Evolutionary conservation across 2,113 vertebrate genomes (phyloP).

Genomic region (Nycticorax nycticorax): DNA sequence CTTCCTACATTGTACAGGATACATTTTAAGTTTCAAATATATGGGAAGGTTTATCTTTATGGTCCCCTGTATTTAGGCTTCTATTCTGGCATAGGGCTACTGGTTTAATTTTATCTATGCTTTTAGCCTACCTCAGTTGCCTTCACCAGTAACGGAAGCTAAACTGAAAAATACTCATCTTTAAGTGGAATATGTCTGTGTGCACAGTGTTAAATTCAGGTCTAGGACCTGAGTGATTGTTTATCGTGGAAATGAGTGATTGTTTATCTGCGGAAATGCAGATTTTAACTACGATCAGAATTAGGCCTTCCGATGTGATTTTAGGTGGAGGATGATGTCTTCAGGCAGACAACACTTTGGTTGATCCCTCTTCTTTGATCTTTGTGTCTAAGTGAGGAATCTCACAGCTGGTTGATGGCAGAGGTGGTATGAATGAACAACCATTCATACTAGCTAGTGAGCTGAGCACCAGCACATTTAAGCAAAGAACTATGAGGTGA

Average conservation of each 20-base stretch:
- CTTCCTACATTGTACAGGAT: background rate
- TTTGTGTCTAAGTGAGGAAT: background rate
- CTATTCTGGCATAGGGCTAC: background rate
- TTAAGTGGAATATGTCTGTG: background rate
- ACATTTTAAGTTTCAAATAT: background rate
- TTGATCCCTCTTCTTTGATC: background rate
- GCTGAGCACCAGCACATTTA: background rate
- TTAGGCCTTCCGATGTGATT: background rate
- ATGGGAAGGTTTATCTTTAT: background rate
- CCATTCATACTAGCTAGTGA: background rate
- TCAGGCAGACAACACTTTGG: background rate
- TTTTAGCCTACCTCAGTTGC: background rate
- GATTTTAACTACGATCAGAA: background rate
- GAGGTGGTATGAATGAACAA: background rate
- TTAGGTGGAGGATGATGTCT: background rate
- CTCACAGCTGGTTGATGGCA: background rate
- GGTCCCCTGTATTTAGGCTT: background rate
- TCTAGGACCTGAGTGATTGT: background rate
- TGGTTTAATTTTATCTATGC: background rate
- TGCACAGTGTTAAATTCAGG: background rate
- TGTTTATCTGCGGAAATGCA: background rate
- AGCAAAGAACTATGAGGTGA: background rate
- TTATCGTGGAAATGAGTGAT: background rate
- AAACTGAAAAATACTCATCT: background rate
- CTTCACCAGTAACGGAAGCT: background rate